phyloP scores from a whole-genome alignment of 2,797 vertebrate genomes.

The Sebastes cheni region DNA sequence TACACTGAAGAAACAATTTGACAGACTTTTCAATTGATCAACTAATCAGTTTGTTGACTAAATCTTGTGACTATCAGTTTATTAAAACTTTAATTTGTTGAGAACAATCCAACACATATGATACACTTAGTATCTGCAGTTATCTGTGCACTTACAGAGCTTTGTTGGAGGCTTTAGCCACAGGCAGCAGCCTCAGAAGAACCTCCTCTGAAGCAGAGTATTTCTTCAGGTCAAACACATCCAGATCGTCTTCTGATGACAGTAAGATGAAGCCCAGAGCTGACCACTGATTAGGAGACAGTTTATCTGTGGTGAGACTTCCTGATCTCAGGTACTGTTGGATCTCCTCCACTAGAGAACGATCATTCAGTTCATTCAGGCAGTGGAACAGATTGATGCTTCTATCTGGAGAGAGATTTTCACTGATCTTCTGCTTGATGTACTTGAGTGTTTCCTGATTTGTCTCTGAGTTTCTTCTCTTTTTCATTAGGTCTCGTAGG shows the following conservation, averaged over 20 bases:
- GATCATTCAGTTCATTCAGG: neutral
- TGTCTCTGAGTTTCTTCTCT: neutral
- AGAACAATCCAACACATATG: no score
- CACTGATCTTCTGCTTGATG: constrained; percentile 22
- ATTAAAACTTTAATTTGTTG: no score
- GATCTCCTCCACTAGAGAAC: constrained; percentile 18
- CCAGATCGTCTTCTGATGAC: neutral
- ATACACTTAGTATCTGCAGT: no score
- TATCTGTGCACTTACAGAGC: no score
- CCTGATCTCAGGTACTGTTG: constrained; percentile 21
- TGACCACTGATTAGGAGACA: constrained; percentile 29
- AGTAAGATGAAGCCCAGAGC: constrained; percentile 32
- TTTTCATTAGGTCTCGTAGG: neutral
- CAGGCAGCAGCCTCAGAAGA: constrained; percentile 1
- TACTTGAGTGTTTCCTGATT: constrained; percentile 5
- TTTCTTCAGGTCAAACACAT: neutral
- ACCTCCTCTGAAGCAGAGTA: neutral
- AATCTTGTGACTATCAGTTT: no score
- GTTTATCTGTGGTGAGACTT: neutral
- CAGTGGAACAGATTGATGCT: neutral
- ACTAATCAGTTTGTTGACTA: no score
- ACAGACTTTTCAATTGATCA: no score
- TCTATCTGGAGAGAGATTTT: constrained; percentile 7
- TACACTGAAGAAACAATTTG: no score
- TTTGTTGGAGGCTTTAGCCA: neutral